These are phyloP conservation scores for Colistium nudipinnis DNA, from an alignment of 2,113 vertebrate species.

Conservation along the genomic window DNA sequence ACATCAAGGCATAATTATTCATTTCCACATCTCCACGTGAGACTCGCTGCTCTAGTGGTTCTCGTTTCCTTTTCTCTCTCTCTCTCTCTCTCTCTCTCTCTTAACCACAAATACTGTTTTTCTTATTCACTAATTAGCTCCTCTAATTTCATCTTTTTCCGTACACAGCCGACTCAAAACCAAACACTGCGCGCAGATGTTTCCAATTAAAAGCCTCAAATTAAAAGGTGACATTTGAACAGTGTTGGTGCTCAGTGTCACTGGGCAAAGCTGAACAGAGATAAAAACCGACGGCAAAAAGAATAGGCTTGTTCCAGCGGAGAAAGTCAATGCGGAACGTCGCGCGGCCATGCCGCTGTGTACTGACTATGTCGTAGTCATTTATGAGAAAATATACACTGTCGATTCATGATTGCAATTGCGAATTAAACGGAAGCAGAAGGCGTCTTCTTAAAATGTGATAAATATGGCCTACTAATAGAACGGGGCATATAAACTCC, in stretches of 20 bases:
- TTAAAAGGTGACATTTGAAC: background rate
- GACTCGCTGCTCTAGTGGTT: background rate
- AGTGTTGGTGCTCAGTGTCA: background rate
- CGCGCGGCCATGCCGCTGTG: too few relatives aligned
- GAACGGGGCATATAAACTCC: too few relatives aligned
- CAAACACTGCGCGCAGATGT: background rate
- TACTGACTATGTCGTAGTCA: too few relatives aligned
- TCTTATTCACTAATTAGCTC: background rate
- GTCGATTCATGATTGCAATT: background rate
- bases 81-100: too few relatives aligned
- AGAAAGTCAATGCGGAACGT: background rate
- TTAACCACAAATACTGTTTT: background rate
- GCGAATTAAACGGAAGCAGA: background rate
- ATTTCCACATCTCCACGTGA: background rate
- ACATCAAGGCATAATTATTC: background rate
- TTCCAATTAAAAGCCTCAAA: slow-evolving; percentile 2
- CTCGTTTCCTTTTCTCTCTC: background rate
- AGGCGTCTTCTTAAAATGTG: background rate
- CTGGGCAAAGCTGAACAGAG: background rate
- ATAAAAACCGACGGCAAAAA: too few relatives aligned
- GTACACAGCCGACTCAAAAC: background rate
- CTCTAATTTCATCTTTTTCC: background rate
- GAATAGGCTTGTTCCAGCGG: background rate
- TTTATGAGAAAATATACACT: background rate
- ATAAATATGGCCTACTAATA: background rate